Base-by-base conservation (phyloP, 1,140 invertebrate species). In the Temnothorax longispinosus region DNA sequence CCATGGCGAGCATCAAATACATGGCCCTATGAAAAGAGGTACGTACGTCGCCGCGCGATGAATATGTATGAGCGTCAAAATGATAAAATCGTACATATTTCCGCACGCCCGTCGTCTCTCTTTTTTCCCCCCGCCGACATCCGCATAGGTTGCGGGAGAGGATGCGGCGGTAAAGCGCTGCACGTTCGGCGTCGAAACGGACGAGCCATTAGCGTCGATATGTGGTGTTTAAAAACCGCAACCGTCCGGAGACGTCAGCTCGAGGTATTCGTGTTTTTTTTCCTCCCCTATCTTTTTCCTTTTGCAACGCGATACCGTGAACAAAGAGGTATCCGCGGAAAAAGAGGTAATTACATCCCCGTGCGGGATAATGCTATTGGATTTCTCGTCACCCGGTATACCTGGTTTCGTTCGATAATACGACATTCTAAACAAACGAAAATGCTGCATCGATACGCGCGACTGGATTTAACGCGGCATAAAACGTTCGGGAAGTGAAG, bases 1-100 rank as follows among this genome's bases (percentile, higher is more conserved):
- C 38, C 71, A 27, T 69, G 44, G 52, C 72, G 58, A 52, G 82
- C 65, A 72, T 58, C 78, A 62, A 44, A 88, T 74, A 69, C 60
- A 56, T 77, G 81, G 50, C 50, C 41, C 41, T 60, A 47, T 86
- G 67, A 82, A 90, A 91, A 91, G 84, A 64, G 76, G 69, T 80
- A 88, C 27, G 50, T 71, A 54, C 87, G 62, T 81, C 32, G 85
- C 18, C 54, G 81, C 27, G 72, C 72, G 86, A 92, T 90, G 89
- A 91, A 91, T 91, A 91, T 91, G 85, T 80, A 91, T 91, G 90
- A 91, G 64, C 80, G 62, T 89, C 60, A 82, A 91, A 84, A 91
- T 89, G 89, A 91, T 91, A 91, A 89, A 91, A 91, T 89, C 89
- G 87, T 85, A 89, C 75, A 84, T 82, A 87, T 88, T 89, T 91